Evolutionary conservation across 2,888 invertebrate species (phyloP).

Genomic region (Limnephilus auricula): DNA sequence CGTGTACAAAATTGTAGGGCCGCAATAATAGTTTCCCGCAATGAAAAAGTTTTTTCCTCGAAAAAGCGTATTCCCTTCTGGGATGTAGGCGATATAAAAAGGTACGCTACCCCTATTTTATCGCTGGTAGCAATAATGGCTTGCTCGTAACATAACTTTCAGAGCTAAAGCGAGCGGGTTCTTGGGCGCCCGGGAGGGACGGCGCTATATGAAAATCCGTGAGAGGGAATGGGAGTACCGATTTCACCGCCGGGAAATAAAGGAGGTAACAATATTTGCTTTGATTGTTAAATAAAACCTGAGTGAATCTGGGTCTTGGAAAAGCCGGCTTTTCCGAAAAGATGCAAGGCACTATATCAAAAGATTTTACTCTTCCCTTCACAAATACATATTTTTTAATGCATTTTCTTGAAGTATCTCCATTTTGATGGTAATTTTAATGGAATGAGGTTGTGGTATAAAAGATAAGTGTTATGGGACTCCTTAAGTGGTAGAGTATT

Average conservation of each 20-base stretch:
- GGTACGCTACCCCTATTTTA: conserved; percentile 61
- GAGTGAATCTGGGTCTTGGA: conserved; percentile 51
- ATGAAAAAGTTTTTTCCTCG: neutral
- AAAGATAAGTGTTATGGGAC: conserved; percentile 49
- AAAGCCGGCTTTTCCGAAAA: conserved; percentile 10
- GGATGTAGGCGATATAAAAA: conserved; percentile 51
- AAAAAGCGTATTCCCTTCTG: conserved; percentile 50
- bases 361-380: neutral
- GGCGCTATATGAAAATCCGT: conserved; percentile 20
- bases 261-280: conserved; percentile 66
- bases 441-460: conserved; percentile 17
- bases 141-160: conserved; percentile 65
- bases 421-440: conserved; percentile 6
- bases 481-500: conserved; percentile 50
- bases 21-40: conserved; percentile 5
- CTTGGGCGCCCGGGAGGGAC: conserved; percentile 51
- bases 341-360: conserved; percentile 28
- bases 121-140: conserved; percentile 64
- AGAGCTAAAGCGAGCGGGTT: conserved; percentile 48
- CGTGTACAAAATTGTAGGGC: neutral
- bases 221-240: conserved; percentile 54
- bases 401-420: neutral
- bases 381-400: neutral
- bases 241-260: conserved; percentile 59
- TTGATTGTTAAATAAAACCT: conserved; percentile 66